Evolutionary conservation across 2,888 invertebrate species (phyloP).

Genomic region (Steromphala cineraria): DNA sequence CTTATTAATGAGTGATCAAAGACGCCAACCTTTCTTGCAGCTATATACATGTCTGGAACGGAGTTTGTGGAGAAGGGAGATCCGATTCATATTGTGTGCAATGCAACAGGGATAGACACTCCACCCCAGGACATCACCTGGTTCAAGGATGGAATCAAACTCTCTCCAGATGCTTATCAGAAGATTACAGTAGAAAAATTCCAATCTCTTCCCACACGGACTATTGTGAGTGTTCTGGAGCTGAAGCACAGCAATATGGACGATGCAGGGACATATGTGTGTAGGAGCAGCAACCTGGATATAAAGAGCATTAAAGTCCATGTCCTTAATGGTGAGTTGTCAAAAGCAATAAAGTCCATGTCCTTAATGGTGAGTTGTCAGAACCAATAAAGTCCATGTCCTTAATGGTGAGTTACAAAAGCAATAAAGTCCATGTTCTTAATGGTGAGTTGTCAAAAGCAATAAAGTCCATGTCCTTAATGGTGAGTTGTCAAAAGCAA

Average conservation of each 20-base stretch:
- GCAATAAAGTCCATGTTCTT: too few relatives aligned
- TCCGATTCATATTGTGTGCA: constrained; percentile 57
- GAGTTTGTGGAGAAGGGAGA: constrained; percentile 61
- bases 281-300: constrained; percentile 54
- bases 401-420: too few relatives aligned
- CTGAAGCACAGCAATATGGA: constrained; percentile 56
- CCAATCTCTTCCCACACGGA: constrained; percentile 50
- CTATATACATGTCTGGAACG: constrained; percentile 55
- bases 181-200: constrained; percentile 58
- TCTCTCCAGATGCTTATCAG: constrained; percentile 52
- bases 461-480: too few relatives aligned
- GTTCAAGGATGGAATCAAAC: constrained; percentile 59
- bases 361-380: too few relatives aligned
- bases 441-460: too few relatives aligned
- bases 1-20: background rate
- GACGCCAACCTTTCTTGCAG: constrained; percentile 35
- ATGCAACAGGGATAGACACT: constrained; percentile 56
- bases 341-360: too few relatives aligned
- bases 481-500: too few relatives aligned
- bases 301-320: constrained; percentile 55
- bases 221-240: constrained; percentile 57
- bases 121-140: constrained; percentile 61
- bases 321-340: constrained; percentile 59
- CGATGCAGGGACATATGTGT: constrained; percentile 63
- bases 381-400: background rate